Evolutionary conservation across 2,113 vertebrate genomes (phyloP).

Genomic region (Lichenostomus cassidix): DNA sequence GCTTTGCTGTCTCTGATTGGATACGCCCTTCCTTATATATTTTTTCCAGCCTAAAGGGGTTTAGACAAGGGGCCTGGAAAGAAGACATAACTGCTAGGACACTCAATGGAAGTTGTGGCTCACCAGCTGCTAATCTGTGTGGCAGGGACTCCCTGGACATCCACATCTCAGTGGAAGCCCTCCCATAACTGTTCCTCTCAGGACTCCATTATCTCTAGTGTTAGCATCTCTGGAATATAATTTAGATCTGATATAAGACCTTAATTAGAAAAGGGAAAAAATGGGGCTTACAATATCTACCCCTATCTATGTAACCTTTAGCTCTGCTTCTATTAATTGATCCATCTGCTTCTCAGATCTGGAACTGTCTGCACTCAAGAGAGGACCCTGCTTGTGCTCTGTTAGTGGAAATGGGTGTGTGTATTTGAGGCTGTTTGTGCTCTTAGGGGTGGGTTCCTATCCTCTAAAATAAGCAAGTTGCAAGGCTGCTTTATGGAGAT

Average conservation of each 20-base stretch:
- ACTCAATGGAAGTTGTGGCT: not conserved
- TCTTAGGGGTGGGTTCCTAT: not conserved
- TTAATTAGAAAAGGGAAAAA: not conserved
- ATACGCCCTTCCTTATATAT: not conserved
- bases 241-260: not conserved
- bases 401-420: not conserved
- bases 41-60: not conserved
- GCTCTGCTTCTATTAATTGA: not conserved
- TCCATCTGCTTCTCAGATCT: not conserved
- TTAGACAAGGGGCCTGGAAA: not conserved
- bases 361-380: not conserved
- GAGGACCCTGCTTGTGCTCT: not conserved
- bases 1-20: not conserved
- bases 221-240: not conserved
- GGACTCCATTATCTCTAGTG: not conserved
- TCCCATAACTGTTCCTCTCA: not conserved
- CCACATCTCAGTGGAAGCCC: not conserved
- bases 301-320: not conserved
- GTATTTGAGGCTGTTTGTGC: not conserved
- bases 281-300: not conserved
- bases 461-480: not conserved
- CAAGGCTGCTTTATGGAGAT: not conserved
- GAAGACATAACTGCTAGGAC: not conserved
- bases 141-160: not conserved
- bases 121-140: not conserved